phyloP scores from a whole-genome alignment of 53 echinoderm and acorn worm species.

The Luidia sarsii region DNA sequence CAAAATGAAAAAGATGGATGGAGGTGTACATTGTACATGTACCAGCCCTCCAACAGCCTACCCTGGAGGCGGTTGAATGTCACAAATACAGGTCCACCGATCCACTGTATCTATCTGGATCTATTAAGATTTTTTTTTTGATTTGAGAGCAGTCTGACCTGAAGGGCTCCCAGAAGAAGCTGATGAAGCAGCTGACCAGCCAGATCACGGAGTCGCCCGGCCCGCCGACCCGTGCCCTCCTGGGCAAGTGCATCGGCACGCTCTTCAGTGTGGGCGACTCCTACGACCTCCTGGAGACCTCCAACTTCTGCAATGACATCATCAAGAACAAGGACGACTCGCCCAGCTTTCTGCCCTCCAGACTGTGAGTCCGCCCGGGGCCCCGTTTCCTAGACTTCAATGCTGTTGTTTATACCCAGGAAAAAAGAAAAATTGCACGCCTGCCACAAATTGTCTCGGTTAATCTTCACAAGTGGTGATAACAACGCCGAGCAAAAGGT shows the following conservation, averaged over 20 bases:
- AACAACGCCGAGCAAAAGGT: too few species aligned
- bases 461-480: too few species aligned
- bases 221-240: constrained; percentile 90
- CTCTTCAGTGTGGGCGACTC: constrained; percentile 87
- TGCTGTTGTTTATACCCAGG: too few species aligned
- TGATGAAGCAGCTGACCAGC: constrained; percentile 80
- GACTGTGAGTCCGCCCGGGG: constrained; percentile 94
- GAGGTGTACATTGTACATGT: too few species aligned
- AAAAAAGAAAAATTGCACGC: too few species aligned
- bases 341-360: constrained; percentile 93
- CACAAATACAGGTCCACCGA: too few species aligned
- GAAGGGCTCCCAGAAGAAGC: constrained; percentile 88
- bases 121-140: constrained; percentile 5
- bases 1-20: too few species aligned
- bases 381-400: too few species aligned
- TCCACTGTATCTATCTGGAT: too few species aligned
- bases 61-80: too few species aligned
- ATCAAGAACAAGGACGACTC: constrained; percentile 99
- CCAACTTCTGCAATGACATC: constrained; percentile 96
- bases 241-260: constrained; percentile 90
- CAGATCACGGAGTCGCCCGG: constrained; percentile 94
- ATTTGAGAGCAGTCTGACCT: constrained; percentile 85
- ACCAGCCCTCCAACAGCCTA: too few species aligned
- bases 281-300: constrained; percentile 80
- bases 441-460: too few species aligned